Conservation (phyloP, 2,113 vertebrate species). For the Toxotes jaculatrix region DNA sequence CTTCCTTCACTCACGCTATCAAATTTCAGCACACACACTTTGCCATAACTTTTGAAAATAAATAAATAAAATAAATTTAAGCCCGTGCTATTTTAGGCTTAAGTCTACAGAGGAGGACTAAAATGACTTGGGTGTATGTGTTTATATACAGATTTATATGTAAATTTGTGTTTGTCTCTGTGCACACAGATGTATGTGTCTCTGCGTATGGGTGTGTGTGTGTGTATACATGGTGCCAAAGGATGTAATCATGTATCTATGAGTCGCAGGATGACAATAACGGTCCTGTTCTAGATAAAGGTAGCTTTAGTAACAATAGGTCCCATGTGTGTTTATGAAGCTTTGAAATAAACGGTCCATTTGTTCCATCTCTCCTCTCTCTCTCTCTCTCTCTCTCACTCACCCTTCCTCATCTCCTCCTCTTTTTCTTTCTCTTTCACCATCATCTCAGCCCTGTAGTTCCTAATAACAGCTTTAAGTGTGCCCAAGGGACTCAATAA, state of each 20-base stretch:
- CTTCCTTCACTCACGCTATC: slow-evolving; percentile 56
- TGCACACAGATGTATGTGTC: slow-evolving; percentile 22
- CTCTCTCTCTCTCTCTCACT: slow-evolving; percentile 28
- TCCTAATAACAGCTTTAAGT: slow-evolving; percentile 75
- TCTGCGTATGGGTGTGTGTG: slow-evolving; percentile 7
- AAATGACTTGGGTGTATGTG: slow-evolving; percentile 26
- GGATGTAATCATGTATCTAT: slow-evolving; percentile 42
- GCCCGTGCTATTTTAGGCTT: slow-evolving; percentile 51
- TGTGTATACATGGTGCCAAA: slow-evolving; percentile 3
- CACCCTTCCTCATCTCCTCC: slow-evolving; percentile 14
- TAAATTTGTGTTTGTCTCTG: slow-evolving; percentile 25
- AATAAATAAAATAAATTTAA: not conserved
- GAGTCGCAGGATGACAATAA: slow-evolving; percentile 40
- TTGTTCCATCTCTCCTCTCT: slow-evolving; percentile 59
- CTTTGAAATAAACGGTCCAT: slow-evolving; percentile 76
- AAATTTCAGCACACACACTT: slow-evolving; percentile 42
- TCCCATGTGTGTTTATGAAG: slow-evolving; percentile 64
- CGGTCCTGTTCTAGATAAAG: slow-evolving; percentile 32
- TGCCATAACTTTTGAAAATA: slow-evolving; percentile 28
- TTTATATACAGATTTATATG: slow-evolving; percentile 41
- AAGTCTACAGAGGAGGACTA: slow-evolving; percentile 32
- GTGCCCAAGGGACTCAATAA: slow-evolving; percentile 76
- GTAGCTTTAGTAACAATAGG: slow-evolving; percentile 51
- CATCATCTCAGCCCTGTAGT: slow-evolving; percentile 54
- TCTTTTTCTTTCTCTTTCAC: slow-evolving; percentile 28